Evolutionary conservation across 1,140 invertebrate genomes (phyloP), one percentile per base, ranked within the genome.

Genomic region (Pogonognathellus flavescens): DNA sequence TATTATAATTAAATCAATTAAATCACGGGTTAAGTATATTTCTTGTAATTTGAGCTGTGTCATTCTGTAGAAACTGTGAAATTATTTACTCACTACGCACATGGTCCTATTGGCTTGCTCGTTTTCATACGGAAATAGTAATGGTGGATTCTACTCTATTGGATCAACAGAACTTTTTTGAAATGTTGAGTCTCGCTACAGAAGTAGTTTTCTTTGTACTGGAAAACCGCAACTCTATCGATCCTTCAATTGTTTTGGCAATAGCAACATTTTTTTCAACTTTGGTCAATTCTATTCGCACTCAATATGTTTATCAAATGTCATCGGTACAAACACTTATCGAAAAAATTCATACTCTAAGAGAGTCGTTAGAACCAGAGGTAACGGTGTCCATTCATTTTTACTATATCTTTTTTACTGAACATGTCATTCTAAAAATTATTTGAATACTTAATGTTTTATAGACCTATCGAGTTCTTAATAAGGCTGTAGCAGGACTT

Each of bases 51-150:
- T n/a, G n/a, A n/a, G n/a, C n/a, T n/a, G n/a, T 87, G 11, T n/a
- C 76, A 9, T 90, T 80, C 88, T 90, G 11, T 88, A 94, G 94
- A n/a, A 93, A 94, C 90, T 93, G 93, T 57, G 93, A 95, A 89
- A 91, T 93, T 20, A 90, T 95, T 53, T 94, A 93, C 13, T 92
- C 94, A 6, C 89, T 95, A 25, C 93, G 94, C 89, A 93, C 94
- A 0, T 95, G 93, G 92, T 92, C 92, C 86, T 93, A 93, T 88
- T 94, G 94, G 93, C 90, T 93, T 81, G 89, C 88, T 25, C 90
- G 91, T 84, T 90, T 55, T 89, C 89, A 86, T 88, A 70, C 86
- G 53, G 87, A 88, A 87, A 70, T 88, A 10, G 83, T 89, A 25
- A 60, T 87, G 53, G 85, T 84, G 6, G 88, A 88, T n/a, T 85